A percentile compares a stretch with the other conserved stretches of the same genome.
Evolutionary conservation across 1,140 invertebrate species (phyloP).

Genomic region (Panulirus ornatus): DNA sequence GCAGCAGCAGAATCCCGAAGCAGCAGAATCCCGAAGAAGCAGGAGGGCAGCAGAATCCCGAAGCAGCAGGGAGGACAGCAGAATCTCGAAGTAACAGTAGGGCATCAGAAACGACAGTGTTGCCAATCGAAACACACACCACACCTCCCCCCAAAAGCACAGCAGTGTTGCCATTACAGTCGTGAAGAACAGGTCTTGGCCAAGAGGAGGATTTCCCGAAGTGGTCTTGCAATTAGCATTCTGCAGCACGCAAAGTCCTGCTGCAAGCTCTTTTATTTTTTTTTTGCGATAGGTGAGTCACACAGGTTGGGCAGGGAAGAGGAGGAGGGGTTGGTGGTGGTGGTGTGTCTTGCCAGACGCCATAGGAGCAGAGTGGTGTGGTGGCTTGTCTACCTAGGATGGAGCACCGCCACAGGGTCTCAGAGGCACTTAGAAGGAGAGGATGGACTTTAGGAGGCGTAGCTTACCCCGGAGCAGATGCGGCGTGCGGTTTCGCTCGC

Average conservation of each 20-base stretch:
- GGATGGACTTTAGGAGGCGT: slow-evolving; percentile 74
- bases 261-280: no score
- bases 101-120: no score
- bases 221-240: no score
- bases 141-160: neutral
- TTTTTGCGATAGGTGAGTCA: no score
- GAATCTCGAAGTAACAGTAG: no score
- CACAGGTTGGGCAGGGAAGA: no score
- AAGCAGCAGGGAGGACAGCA: slow-evolving; percentile 1
- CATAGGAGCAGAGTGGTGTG: neutral
- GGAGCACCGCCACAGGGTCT: neutral
- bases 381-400: neutral
- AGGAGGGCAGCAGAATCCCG: no score
- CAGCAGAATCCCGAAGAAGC: neutral
- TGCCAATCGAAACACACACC: neutral
- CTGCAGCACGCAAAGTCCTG: no score
- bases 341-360: neutral
- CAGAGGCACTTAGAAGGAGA: slow-evolving; percentile 71
- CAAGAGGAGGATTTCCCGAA: no score
- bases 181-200: no score
- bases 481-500: slow-evolving; percentile 67
- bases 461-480: slow-evolving; percentile 74
- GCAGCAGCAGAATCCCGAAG: no score
- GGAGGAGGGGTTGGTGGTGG: no score
- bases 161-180: neutral